These are phyloP conservation scores for Chaetura pelagica DNA, from an alignment of 2,113 vertebrate species.

Conservation along the genomic window DNA sequence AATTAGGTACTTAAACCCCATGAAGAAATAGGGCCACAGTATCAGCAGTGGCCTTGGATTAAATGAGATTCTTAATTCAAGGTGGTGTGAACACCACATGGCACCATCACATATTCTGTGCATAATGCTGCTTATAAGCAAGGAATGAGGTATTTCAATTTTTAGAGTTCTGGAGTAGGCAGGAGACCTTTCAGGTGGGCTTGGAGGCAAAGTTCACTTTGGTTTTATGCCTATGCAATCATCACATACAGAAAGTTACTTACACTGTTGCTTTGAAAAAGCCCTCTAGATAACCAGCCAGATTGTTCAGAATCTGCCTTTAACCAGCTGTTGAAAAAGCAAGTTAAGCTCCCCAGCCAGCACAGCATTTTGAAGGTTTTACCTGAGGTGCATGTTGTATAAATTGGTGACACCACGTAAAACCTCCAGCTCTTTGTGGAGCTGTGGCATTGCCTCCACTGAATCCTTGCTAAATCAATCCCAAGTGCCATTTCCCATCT, in stretches of 20 bases:
- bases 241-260: neutral
- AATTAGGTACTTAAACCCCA: neutral
- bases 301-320: neutral
- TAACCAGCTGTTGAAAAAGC: neutral
- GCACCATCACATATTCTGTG: neutral
- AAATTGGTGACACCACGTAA: neutral
- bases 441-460: neutral
- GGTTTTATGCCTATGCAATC: accelerated
- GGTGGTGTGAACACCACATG: neutral
- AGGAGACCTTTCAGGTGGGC: neutral
- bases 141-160: neutral
- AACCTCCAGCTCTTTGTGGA: neutral
- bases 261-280: neutral
- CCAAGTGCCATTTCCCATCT: constrained; percentile 23
- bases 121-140: neutral
- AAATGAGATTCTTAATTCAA: neutral
- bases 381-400: neutral
- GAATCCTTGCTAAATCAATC: constrained; percentile 29
- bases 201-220: neutral
- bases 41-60: neutral
- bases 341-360: neutral
- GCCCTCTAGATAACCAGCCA: neutral
- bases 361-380: constrained; percentile 2
- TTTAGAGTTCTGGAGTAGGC: neutral
- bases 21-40: neutral